Evolutionary conservation across 1,140 invertebrate species (phyloP), one percentile per base, ranked within the genome.

Genomic region (Venustaconcha ellipsiformis): DNA sequence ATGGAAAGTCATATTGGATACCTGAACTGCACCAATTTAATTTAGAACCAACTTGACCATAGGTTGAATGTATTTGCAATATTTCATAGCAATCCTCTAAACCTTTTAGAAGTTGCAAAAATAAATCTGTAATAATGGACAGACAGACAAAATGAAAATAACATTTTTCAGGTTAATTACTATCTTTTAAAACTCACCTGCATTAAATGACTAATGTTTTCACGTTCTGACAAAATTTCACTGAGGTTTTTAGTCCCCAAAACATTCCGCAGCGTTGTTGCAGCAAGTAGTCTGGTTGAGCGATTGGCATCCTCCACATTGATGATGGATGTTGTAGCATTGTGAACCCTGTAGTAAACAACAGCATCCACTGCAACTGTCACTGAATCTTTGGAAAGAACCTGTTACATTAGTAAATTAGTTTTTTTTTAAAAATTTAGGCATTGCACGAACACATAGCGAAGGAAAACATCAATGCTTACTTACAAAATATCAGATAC

Each of bases 301-400:
- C 91, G 86, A 89, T 97, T 96, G 57, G 96, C 96, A 89, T 99
- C 98, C 89, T 99, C 97, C 60, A 99, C 97, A 89, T 99, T 99
- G 37, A 96, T 97, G 79, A 99, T 96, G 62, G 96, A 98, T 80
- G 99, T 96, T 1, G 96, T 97, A 18, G 97, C 97, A 91, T 99
- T 98, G 84, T 96, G 96, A 78, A 97, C 95, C 74, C 95, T 92
- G 88, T 97, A 98, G 88, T 98, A 98, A 12, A 98, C 95, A 14
- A 92, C 92, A 14, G 96, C 96, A 89, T 98, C 96, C 12, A 97
- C 96, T 11, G 94, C 94, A 0, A 97, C 96, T 1, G 96, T 98
- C 5, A 98, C 96, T 0, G 95, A 96, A 88, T 98, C 96, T 90
- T 95, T 95, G 2, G 95, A 96, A 71, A 98, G 91, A 57, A 97